These are phyloP conservation scores for Drosophila colorata DNA, from an alignment of 2,888 invertebrate species.

Conservation along the genomic window DNA sequence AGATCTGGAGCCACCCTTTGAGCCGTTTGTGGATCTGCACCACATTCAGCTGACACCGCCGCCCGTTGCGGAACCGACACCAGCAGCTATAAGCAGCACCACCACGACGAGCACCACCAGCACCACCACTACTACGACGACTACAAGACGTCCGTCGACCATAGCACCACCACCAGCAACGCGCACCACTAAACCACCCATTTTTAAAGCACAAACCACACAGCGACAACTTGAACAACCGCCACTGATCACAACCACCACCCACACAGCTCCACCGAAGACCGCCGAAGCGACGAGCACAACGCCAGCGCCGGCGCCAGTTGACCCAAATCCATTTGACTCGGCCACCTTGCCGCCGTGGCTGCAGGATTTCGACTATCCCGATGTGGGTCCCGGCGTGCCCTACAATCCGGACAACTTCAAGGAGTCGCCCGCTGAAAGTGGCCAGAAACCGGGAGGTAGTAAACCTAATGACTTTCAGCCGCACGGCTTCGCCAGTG, in stretches of 20 bases:
- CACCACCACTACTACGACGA: conserved; percentile 31
- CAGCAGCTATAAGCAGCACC: conserved; percentile 1
- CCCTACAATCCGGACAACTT: conserved; percentile 74
- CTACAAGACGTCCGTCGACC: conserved; percentile 23
- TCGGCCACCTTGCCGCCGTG: conserved; percentile 82
- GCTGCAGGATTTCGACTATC: conserved; percentile 82
- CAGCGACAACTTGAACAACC: conserved; percentile 46
- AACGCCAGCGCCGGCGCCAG: conserved; percentile 42
- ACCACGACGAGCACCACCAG: conserved; percentile 43
- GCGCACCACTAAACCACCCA: conserved; percentile 49
- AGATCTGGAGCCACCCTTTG: conserved; percentile 82
- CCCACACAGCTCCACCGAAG: conserved; percentile 52
- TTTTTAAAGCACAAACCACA: conserved; percentile 36
- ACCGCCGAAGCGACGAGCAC: conserved; percentile 36
- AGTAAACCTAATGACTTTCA: conserved; percentile 61
- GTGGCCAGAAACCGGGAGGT: conserved; percentile 41
- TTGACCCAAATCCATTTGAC: conserved; percentile 72
- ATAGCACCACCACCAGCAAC: conserved; percentile 36
- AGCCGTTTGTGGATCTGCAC: conserved; percentile 80
- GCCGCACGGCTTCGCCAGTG: conserved; percentile 57
- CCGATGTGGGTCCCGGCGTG: conserved; percentile 83
- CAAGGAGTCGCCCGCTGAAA: conserved; percentile 21
- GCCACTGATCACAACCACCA: conserved; percentile 43
- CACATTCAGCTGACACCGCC: conserved; percentile 75
- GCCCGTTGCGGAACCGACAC: conserved; percentile 18